Evolutionary conservation across 1,140 invertebrate species (phyloP).

Genomic region (Venustaconcha ellipsiformis): DNA sequence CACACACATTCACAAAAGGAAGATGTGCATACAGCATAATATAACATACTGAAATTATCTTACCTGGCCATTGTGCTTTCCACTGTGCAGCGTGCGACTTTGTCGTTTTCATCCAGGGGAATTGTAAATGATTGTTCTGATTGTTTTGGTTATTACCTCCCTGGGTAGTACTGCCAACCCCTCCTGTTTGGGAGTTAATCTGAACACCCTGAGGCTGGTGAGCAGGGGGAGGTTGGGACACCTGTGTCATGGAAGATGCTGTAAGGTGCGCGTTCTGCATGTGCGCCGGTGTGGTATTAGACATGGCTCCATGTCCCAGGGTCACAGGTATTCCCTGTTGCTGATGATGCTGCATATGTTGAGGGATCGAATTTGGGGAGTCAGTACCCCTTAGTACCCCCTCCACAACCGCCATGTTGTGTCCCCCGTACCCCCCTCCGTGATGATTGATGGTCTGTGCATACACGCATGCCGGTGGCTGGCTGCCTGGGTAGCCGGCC

Average conservation of each 20-base stretch:
- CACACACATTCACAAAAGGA: too few relatives aligned
- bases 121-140: constrained; percentile 55
- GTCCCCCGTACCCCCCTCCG: constrained; percentile 52
- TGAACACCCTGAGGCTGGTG: constrained; percentile 40
- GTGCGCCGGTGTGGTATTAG: constrained; percentile 55
- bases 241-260: constrained; percentile 21
- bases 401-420: constrained; percentile 62
- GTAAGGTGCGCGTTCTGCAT: constrained; percentile 37
- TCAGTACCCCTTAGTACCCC: constrained; percentile 34
- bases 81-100: constrained; percentile 68
- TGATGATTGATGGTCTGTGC: constrained; percentile 28
- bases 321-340: constrained; percentile 20
- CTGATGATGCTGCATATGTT: constrained; percentile 24
- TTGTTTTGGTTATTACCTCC: constrained; percentile 23
- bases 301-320: constrained; percentile 25
- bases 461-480: constrained; percentile 44
- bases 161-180: constrained; percentile 15
- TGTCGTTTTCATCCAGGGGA: constrained; percentile 69
- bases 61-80: constrained; percentile 68
- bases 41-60: constrained; percentile 1
- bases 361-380: constrained; percentile 1
- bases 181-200: constrained; percentile 18
- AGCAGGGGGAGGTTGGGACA: constrained; percentile 46
- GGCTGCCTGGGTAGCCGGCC: constrained; percentile 7
- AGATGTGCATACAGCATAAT: too few relatives aligned